These are phyloP conservation scores for Sisyra terminalis DNA, from an alignment of 2,888 invertebrate species.

Conservation along the genomic window DNA sequence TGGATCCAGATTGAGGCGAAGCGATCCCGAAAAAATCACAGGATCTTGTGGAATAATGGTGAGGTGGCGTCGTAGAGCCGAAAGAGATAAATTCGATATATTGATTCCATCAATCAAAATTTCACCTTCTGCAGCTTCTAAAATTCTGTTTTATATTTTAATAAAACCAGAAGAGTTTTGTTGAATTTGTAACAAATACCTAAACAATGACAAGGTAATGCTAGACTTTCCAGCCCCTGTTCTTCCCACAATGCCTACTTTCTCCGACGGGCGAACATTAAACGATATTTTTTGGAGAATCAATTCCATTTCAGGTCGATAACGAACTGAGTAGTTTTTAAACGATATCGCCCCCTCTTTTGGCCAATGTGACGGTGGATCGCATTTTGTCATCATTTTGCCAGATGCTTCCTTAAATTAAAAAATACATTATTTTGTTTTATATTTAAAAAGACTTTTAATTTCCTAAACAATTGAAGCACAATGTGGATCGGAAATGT, in stretches of 20 bases:
- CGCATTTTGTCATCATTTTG: too few species aligned
- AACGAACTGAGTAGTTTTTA: slow-evolving; percentile 66
- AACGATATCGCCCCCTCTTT: slow-evolving; percentile 63
- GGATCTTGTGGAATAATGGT: slow-evolving; percentile 91
- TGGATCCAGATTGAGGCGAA: slow-evolving; percentile 87
- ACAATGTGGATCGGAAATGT: too few species aligned
- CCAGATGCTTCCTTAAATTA: too few species aligned
- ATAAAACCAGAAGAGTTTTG: too few species aligned
- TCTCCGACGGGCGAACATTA: slow-evolving; percentile 65
- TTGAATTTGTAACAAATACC: too few species aligned
- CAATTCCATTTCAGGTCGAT: slow-evolving; percentile 71
- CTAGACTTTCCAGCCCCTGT: slow-evolving; percentile 89
- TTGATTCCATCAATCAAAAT: slow-evolving; percentile 75
- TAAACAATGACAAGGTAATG: slow-evolving; percentile 71
- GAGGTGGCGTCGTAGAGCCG: slow-evolving; percentile 64
- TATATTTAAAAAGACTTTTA: too few species aligned
- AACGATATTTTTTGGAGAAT: slow-evolving; percentile 70
- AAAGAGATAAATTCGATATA: slow-evolving; percentile 66
- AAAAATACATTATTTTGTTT: too few species aligned
- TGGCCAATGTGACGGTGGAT: slow-evolving; percentile 46
- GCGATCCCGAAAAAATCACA: slow-evolving; percentile 80
- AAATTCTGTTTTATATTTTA: slow-evolving; percentile 38
- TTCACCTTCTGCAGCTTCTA: slow-evolving; percentile 65
- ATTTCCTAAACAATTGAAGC: too few species aligned
- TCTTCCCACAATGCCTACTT: slow-evolving; percentile 79